Conservation (phyloP, 2,888 invertebrate species). For the Temnothorax ravouxi region DNA sequence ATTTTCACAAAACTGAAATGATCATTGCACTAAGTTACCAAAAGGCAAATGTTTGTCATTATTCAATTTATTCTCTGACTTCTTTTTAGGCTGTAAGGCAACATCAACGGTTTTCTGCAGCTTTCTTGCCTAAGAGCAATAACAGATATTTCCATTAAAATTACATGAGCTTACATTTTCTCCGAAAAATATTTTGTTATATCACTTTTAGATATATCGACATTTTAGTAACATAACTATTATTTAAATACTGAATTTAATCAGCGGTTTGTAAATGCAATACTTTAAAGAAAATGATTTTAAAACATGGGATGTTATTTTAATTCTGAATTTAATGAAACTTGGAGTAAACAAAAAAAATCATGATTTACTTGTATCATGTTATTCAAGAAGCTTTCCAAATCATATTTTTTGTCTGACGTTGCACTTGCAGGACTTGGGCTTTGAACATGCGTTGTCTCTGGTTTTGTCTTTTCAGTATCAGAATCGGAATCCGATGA, state of each 20-base stretch:
- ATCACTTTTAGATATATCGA: slow-evolving; percentile 10
- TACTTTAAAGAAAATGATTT: slow-evolving; percentile 4
- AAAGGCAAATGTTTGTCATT: slow-evolving; percentile 14
- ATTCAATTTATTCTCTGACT: background rate
- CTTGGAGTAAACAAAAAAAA: slow-evolving; percentile 40
- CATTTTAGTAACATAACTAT: background rate
- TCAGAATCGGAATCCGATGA: slow-evolving; percentile 74
- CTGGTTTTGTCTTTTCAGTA: slow-evolving; percentile 40
- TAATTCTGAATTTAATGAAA: background rate
- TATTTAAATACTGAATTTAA: slow-evolving; percentile 19
- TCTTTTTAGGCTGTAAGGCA: slow-evolving; percentile 60
- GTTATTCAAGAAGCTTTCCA: slow-evolving; percentile 61
- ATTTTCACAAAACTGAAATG: background rate
- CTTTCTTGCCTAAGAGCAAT: background rate
- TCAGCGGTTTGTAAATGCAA: slow-evolving; percentile 12
- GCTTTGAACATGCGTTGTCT: slow-evolving; percentile 13
- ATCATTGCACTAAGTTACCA: background rate
- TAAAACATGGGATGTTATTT: background rate
- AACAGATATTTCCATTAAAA: background rate
- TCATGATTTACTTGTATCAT: slow-evolving; percentile 68
- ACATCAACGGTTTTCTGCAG: slow-evolving; percentile 61
- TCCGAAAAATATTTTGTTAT: background rate
- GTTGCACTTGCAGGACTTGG: background rate
- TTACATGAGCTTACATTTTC: background rate
- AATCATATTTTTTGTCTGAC: background rate